Percentiles rank a stretch among this genome's conserved stretches.
Evolutionary conservation across 2,888 invertebrate genomes (phyloP).

Genomic region (Adineta ricciae): DNA sequence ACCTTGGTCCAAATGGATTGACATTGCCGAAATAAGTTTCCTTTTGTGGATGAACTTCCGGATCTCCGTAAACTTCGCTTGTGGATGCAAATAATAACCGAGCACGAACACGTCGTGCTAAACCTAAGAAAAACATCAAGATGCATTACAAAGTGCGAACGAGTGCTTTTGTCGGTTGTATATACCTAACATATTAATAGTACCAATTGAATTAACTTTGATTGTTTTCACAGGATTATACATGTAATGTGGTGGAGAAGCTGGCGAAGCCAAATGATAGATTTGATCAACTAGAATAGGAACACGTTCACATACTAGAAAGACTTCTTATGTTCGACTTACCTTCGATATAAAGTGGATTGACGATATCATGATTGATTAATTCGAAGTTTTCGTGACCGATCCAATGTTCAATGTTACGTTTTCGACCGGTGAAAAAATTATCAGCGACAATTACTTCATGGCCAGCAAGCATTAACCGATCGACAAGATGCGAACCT

Average conservation of each 20-base stretch:
- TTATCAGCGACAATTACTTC: conserved; percentile 92
- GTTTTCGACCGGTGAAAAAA: conserved; percentile 89
- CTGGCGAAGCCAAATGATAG: conserved; percentile 95
- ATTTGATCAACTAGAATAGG: conserved; percentile 60
- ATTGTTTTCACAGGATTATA: conserved; percentile 97
- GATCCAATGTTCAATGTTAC: conserved; percentile 95
- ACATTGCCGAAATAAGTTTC: conserved; percentile 99
- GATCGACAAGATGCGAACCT: conserved; percentile 92
- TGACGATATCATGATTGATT: conserved; percentile 95
- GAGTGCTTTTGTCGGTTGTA: conserved; percentile 81
- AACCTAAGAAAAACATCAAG: conserved; percentile 44
- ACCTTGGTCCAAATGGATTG: conserved; percentile 76
- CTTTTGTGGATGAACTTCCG: conserved; percentile 92
- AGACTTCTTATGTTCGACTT: neutral
- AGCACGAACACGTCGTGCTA: conserved; percentile 82
- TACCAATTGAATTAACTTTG: conserved; percentile 87
- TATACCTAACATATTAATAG: conserved; percentile 60
- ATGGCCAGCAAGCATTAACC: conserved; percentile 84
- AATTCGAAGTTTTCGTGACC: conserved; percentile 97
- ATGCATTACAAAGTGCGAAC: conserved; percentile 72
- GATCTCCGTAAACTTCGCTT: conserved; percentile 94
- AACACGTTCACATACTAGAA: neutral
- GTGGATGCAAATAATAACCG: conserved; percentile 89
- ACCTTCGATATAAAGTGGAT: conserved; percentile 80
- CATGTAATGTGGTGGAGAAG: conserved; percentile 98